Conservation (phyloP, 2,888 invertebrate genomes). For the Epirrita christyi region DNA sequence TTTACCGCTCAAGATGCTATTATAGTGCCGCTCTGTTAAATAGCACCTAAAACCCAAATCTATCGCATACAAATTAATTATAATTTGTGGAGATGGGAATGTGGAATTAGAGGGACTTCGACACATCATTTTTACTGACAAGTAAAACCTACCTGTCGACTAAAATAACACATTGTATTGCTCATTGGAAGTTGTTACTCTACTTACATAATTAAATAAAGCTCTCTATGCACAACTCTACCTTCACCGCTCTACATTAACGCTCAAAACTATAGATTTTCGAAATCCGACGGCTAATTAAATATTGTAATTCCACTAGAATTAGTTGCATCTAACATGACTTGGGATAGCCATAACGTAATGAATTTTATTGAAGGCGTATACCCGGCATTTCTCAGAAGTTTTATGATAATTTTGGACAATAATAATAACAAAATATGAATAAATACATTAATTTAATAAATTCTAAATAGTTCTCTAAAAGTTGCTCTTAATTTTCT, state of each 20-base stretch:
- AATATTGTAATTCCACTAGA: constrained; percentile 1
- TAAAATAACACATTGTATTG: too few relatives aligned
- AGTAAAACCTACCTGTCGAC: too few relatives aligned
- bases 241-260: background rate
- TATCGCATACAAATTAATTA: too few relatives aligned
- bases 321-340: background rate
- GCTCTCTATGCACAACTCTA: background rate
- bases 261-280: background rate
- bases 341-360: constrained; percentile 9
- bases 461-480: background rate
- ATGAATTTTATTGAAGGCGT: background rate
- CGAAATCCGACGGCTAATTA: constrained; percentile 6
- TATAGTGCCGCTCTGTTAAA: too few relatives aligned
- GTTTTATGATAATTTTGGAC: background rate
- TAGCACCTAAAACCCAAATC: too few relatives aligned
- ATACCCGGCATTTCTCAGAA: background rate
- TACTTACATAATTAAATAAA: too few relatives aligned
- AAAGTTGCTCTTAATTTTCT: too few relatives aligned
- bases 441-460: background rate
- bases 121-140: too few relatives aligned
- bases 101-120: too few relatives aligned
- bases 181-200: too few relatives aligned
- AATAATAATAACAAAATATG: background rate
- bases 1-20: too few relatives aligned
- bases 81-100: too few relatives aligned